Base-by-base conservation (phyloP, 1,140 invertebrate genomes). In the Zaprionus africanus region DNA sequence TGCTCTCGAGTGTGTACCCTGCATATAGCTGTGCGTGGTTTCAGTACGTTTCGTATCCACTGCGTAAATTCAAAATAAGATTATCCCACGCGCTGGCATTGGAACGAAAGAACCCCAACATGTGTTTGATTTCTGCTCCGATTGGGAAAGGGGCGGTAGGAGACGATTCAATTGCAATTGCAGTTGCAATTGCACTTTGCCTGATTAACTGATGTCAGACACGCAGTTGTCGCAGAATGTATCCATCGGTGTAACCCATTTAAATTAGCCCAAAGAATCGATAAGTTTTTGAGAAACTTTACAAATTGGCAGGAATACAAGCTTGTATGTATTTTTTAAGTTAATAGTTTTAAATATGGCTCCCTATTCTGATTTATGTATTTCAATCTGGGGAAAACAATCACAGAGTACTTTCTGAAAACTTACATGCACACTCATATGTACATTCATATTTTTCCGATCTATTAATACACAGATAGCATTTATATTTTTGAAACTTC, bases 1-100 rank as follows among this genome's bases (percentile, higher is more conserved):
- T 36, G 58, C 34, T 24, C 22, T 43, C 19, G 9, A 62, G 51
- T 76, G 69, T 24, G 17, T n/a, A 34, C 31, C 9, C 9, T 11
- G 31, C 7, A 22, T 9, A 49, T 15, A 38, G 46, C 22, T 59
- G 15, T 46, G 9, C 41, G 17, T 28, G 13, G 57, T 26, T 26
- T 58, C 28, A 34, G 54, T 59, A 12, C 60, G 56, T 41, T 80
- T 66, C 53, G 46, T 63, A 72, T 72, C 22, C 78, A 53, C 73
- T 70, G 54, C 57, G 67, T 59, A 76, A 83, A 83, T 75, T 88
- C 64, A 70, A 70, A 78, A 87, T 87, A 78, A 81, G 73, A 81
- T 82, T 80, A 65, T 56, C 34, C 58, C 68, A 57, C 56, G 46
- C 57, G 34, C 62, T 82, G 56, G 26, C 69, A 70, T 66, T 78